Evolutionary conservation across 53 echinoderm and acorn worm genomes (phyloP).

Genomic region (Temnopleurus reevesii): DNA sequence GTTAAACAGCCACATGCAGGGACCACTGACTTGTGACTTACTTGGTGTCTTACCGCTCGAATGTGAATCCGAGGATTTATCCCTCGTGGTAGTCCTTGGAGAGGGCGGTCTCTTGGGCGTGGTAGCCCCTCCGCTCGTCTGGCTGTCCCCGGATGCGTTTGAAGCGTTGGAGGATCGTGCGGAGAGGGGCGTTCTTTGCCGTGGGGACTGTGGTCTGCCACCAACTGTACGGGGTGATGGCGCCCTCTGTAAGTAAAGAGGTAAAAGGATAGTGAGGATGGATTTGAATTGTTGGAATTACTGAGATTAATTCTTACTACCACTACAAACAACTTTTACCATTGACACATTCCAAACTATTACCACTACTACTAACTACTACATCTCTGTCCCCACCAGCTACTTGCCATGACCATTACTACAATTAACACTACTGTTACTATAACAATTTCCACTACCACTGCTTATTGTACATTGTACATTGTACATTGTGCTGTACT

Average conservation of each 20-base stretch:
- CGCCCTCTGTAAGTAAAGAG: slow-evolving; percentile 62
- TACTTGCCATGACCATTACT: too few species aligned
- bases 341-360: too few species aligned
- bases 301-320: too few species aligned
- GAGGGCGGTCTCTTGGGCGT: slow-evolving; percentile 54
- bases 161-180: slow-evolving; percentile 63
- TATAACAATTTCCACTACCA: too few species aligned
- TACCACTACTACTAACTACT: too few species aligned
- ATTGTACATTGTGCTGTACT: too few species aligned
- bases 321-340: too few species aligned
- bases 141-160: slow-evolving; percentile 55
- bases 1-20: not conserved
- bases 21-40: slow-evolving; percentile 46
- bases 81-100: slow-evolving; percentile 48
- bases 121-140: slow-evolving; percentile 42
- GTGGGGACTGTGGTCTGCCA: slow-evolving; percentile 74
- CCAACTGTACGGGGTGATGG: slow-evolving; percentile 76
- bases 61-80: slow-evolving; percentile 53
- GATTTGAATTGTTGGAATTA: too few species aligned
- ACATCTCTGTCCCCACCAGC: too few species aligned
- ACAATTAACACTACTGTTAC: too few species aligned
- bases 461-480: too few species aligned
- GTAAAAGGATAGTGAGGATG: too few species aligned
- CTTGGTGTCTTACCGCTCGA: slow-evolving; percentile 55
- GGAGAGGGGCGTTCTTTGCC: slow-evolving; percentile 65